Evolutionary conservation across 2,797 vertebrate genomes (phyloP), one percentile per base, ranked within the genome.

Genomic region (Enteromius argenteus): DNA sequence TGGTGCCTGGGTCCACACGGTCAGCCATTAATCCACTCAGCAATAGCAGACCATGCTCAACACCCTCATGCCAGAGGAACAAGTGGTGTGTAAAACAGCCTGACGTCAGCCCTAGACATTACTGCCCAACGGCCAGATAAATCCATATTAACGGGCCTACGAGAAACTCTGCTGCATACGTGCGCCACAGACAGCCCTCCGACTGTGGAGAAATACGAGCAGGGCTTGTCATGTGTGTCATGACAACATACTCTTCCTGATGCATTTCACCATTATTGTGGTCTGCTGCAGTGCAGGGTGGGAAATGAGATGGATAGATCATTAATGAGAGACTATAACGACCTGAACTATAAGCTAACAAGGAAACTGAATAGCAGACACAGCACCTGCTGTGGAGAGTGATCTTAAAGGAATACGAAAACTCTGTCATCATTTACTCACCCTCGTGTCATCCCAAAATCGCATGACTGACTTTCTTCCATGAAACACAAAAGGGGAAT

Each of bases 101-200:
- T 91, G 93, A 93, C 92, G 86, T 94, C 94, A 94, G 90, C 85
- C 86, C 53, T 86, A 93, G 91, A 90, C 90, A 90, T 87, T 85
- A 89, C 90, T 90, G 91, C 92, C 91, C 88, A 91, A 53, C 78
- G 86, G 85, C 79, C 89, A 92, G 90, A 95, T 93, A 95, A 93
- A 95, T 95, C 94, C 94, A 94, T 93, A 95, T 95, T 94, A 94
- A 92, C 86, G 64, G 90, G 85, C 89, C 91, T 90, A 93, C 89
- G 91, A 92, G 91, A 90, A 90, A 91, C 91, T 90, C 89, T 92
- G 92, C 94, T 92, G 91, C 87, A 89, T 89, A 89, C 88, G 89
- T 53, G 30, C 85, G 86, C 87, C 27, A 3, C 68, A 75, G 35
- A 83, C 76, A 66, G 56, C 72, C 81, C 49, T 68, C 78, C 53